Percentiles rank a stretch among this genome's conserved stretches.
phyloP scores from a whole-genome alignment of 1,140 invertebrate genomes.

The Caerostris darwini region DNA sequence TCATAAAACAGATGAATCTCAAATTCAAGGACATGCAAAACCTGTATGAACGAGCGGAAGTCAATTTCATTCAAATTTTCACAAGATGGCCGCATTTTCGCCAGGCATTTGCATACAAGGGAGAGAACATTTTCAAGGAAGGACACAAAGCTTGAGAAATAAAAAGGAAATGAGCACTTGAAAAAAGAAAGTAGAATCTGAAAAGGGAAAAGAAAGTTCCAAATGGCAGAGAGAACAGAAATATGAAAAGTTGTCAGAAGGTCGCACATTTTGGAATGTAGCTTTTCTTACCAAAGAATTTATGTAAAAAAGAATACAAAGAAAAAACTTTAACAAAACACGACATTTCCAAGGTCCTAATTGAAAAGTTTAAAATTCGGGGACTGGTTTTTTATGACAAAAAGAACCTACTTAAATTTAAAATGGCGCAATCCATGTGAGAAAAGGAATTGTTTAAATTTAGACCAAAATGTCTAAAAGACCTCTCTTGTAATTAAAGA shows the following conservation, averaged over 20 bases:
- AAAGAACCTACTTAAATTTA: not conserved
- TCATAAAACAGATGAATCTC: constrained; percentile 7
- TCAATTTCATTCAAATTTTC: constrained; percentile 40
- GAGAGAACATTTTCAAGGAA: constrained; percentile 26
- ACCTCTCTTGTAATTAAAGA: too few relatives aligned
- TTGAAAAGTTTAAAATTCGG: not conserved
- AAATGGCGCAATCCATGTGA: too few relatives aligned
- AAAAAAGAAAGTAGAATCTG: constrained; percentile 9
- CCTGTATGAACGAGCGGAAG: constrained; percentile 20
- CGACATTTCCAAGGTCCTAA: not conserved
- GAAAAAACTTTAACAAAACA: not conserved
- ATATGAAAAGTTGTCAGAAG: constrained; percentile 26
- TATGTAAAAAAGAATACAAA: not conserved
- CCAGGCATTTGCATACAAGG: constrained; percentile 20
- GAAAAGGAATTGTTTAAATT: too few relatives aligned
- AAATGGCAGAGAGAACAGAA: not conserved
- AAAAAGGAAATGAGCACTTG: not conserved
- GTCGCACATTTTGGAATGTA: constrained; percentile 7
- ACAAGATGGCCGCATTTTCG: constrained; percentile 31
- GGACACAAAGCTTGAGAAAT: constrained; percentile 14
- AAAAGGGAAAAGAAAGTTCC: not conserved
- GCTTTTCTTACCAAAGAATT: not conserved
- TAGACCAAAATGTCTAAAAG: too few relatives aligned
- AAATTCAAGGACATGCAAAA: constrained; percentile 12
- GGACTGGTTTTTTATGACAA: not conserved